These are phyloP conservation scores for Tetanocera ferruginea DNA, from an alignment of 2,888 invertebrate species.

Conservation along the genomic window DNA sequence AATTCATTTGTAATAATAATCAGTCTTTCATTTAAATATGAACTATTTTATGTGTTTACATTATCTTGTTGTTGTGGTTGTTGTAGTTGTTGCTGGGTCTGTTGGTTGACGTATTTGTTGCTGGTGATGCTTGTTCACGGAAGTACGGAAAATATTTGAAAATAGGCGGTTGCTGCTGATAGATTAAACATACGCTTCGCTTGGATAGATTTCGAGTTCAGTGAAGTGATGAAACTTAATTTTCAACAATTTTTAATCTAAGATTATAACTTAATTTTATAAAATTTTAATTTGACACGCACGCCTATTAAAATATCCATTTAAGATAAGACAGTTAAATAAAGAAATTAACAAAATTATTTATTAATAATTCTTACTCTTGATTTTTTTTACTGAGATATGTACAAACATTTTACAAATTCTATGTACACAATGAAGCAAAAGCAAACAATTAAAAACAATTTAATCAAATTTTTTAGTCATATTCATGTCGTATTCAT, in stretches of 20 bases:
- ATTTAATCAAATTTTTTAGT: no score
- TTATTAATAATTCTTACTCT: no score
- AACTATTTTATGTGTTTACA: constrained; percentile 11
- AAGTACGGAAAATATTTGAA: no score
- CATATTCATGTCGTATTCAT: no score
- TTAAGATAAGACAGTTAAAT: not conserved
- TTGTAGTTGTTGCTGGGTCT: not conserved
- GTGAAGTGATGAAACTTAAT: no score
- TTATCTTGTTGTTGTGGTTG: not conserved
- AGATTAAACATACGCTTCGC: no score
- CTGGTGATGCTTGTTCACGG: not conserved
- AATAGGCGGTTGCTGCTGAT: no score
- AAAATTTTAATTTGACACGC: constrained; percentile 16
- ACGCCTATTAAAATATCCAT: not conserved
- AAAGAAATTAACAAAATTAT: constrained; percentile 9
- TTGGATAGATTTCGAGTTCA: no score
- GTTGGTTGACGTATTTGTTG: not conserved
- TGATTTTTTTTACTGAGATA: not conserved
- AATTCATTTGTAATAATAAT: constrained; percentile 20
- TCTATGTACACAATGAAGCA: not conserved
- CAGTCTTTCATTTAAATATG: constrained; percentile 32
- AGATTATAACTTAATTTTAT: not conserved
- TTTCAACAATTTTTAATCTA: not conserved
- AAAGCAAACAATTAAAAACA: not conserved
- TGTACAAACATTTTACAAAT: constrained; percentile 33